Conservation (phyloP, 1,140 invertebrate species). For the Cydia strobilella region DNA sequence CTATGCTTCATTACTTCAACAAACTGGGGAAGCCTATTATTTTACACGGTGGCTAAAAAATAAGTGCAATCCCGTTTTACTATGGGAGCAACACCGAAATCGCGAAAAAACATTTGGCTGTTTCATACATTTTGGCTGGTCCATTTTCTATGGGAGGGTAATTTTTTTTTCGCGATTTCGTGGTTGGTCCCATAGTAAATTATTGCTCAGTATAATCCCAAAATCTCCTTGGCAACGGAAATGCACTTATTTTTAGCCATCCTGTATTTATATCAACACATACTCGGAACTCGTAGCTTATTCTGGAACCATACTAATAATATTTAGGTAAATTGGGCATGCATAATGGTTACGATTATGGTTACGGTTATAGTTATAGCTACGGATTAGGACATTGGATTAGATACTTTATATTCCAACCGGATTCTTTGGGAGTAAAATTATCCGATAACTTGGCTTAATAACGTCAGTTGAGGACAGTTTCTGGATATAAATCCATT, state of each 20-base stretch:
- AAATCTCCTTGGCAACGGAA: too few relatives aligned
- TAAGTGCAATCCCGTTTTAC: too few relatives aligned
- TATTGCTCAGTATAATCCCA: too few relatives aligned
- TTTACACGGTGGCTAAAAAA: too few relatives aligned
- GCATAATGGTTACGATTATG: slow-evolving; percentile 11
- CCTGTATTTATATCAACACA: background rate
- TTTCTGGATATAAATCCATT: background rate
- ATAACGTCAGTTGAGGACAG: background rate
- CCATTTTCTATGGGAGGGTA: too few relatives aligned
- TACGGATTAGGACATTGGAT: background rate
- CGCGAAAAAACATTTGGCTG: too few relatives aligned
- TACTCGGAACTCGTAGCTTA: too few relatives aligned
- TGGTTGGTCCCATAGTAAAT: too few relatives aligned
- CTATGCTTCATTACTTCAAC: background rate
- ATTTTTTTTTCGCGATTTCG: too few relatives aligned
- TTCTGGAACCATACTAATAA: background rate
- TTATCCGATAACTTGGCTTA: background rate
- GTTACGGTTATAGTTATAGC: background rate
- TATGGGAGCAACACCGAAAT: too few relatives aligned
- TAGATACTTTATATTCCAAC: background rate
- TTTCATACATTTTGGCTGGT: too few relatives aligned
- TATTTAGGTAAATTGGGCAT: slow-evolving; percentile 1
- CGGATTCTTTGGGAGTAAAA: background rate
- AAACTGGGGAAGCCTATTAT: background rate
- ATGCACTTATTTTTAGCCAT: too few relatives aligned